Conservation (phyloP, 1,140 invertebrate species). For the Saccostrea glomerata region DNA sequence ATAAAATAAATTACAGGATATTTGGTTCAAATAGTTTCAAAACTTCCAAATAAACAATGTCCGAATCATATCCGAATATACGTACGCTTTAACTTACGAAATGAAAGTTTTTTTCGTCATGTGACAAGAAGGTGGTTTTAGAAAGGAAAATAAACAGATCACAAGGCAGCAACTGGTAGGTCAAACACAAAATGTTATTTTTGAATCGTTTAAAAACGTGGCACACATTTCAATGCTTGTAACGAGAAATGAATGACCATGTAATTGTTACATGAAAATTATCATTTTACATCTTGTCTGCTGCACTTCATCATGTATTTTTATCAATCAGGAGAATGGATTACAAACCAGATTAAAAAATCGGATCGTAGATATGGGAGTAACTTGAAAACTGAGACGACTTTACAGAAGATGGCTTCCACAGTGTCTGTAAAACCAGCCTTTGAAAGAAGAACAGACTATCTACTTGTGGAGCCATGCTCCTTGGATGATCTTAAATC, state of each 20-base stretch:
- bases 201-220: too few relatives aligned
- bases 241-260: too few relatives aligned
- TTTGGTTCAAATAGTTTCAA: too few relatives aligned
- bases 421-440: background rate
- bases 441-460: constrained; percentile 42
- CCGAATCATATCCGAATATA: background rate
- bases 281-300: too few relatives aligned
- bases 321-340: background rate
- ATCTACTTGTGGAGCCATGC: constrained; percentile 65
- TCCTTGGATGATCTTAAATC: constrained; percentile 61
- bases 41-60: background rate
- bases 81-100: background rate
- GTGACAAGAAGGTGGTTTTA: constrained; percentile 15
- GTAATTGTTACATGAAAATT: too few relatives aligned
- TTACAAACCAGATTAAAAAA: background rate
- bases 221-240: too few relatives aligned
- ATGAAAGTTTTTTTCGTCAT: background rate
- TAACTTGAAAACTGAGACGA: background rate
- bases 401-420: background rate
- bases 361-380: background rate
- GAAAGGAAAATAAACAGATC: background rate
- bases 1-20: too few relatives aligned
- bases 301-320: too few relatives aligned
- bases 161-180: too few relatives aligned
- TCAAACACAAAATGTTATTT: too few relatives aligned